A percentile compares a stretch with the other conserved stretches of the same genome.
Evolutionary conservation across 2,113 vertebrate genomes (phyloP).

Genomic region (Ciconia boyciana): DNA sequence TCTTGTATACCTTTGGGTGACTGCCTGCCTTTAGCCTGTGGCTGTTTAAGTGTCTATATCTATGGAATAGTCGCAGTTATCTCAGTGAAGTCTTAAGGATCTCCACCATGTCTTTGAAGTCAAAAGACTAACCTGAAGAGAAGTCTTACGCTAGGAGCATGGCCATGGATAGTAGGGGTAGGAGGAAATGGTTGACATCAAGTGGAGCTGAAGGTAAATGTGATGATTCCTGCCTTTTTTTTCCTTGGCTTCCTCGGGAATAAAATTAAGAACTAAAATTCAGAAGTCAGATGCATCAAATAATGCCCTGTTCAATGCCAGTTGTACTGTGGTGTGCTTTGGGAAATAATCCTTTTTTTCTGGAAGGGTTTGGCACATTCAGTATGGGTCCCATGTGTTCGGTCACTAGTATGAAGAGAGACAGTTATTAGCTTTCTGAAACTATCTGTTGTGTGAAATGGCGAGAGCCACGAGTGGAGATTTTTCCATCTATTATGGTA

Average conservation of each 20-base stretch:
- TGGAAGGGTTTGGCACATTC: neutral
- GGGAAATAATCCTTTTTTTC: neutral
- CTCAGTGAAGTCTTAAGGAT: neutral
- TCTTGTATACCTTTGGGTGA: neutral
- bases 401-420: neutral
- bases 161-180: too few species aligned
- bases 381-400: neutral
- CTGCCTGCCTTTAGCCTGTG: neutral
- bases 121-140: neutral
- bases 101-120: neutral
- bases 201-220: neutral
- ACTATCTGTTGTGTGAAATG: neutral
- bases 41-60: neutral
- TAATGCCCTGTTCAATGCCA: neutral
- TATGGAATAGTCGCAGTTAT: neutral
- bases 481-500: neutral
- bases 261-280: neutral
- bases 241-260: neutral
- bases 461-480: neutral
- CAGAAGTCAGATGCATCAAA: neutral
- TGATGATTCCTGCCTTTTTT: neutral
- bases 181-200: neutral
- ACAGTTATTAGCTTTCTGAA: neutral
- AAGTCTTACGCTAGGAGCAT: neutral
- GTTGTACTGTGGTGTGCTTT: neutral